Evolutionary conservation across 2,888 invertebrate genomes (phyloP), one percentile per base, ranked within the genome.

Genomic region (Acronicta aceris): DNA sequence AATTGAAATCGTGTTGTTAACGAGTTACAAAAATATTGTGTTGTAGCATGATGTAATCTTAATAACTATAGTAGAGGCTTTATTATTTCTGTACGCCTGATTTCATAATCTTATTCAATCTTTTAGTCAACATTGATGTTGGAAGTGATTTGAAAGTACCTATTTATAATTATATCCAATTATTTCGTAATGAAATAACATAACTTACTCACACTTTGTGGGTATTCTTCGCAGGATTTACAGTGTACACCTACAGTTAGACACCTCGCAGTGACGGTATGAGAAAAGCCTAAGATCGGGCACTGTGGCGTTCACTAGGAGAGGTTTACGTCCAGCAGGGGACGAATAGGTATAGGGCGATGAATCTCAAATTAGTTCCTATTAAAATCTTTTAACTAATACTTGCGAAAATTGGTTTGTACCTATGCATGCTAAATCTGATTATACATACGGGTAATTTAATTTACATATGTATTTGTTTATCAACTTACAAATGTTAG

Each of bases 1-100:
- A 90, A 89, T 90, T 90, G 89, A 91, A 90, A 89, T 89, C 89
- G 90, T 90, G 90, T 82, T 80, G 86, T 85, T 89, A 89, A 89
- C 87, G 85, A 87, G 86, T 83, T 74, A 82, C 78, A 77, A 84
- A 86, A 86, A 84, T 83, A 80, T 79, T 78, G 81, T 71, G 78
- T 65, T 25, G 65, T 62, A 63, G 58, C 55, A 50, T 59, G 71
- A 72, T 71, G 71, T 72, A 72, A 77, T 77, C 72, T 75, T 77
- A 67, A 71, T 65, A 59, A 59, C 72, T 72, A 62, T 57, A 57
- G 56, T 54, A 59, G 67, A 54, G 48, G 54, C 49, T 69, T 59
- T 65, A 76, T 72, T 77, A 74, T 65, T 71, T 56, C 43, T 66
- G 61, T 65, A 62, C 56, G 64, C 50, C 60, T 70, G 61, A 70